These are phyloP conservation scores for Heliocidaris tuberculata DNA, from an alignment of 35 echinoderm and acorn worm genomes.

Conservation along the genomic window DNA sequence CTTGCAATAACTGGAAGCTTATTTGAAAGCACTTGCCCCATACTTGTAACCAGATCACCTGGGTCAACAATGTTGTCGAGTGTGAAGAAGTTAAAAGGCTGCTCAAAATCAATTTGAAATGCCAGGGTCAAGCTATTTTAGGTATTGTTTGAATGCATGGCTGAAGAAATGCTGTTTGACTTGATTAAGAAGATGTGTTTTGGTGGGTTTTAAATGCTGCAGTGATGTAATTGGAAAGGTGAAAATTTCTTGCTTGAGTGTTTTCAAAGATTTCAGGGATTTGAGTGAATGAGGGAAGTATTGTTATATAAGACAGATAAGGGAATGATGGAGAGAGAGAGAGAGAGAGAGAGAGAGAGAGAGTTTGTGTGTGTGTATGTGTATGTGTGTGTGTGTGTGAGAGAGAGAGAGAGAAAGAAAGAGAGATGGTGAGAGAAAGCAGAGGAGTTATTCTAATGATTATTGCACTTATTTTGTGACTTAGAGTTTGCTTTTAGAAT, in stretches of 20 bases:
- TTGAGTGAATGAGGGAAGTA: neutral
- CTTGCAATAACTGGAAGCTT: neutral
- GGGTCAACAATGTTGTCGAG: neutral
- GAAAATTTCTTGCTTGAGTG: neutral
- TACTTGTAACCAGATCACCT: neutral
- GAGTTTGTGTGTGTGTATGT: no score
- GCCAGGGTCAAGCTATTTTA: neutral
- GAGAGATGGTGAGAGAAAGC: no score
- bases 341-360: no score
- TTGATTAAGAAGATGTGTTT: neutral
- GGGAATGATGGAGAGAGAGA: no score
- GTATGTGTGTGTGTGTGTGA: no score
- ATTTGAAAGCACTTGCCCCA: neutral
- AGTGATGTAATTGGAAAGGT: neutral
- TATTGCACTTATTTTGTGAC: no score
- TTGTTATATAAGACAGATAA: neutral
- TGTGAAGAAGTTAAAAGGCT: neutral
- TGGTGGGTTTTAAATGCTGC: neutral
- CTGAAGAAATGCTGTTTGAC: neutral
- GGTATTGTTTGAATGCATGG: neutral
- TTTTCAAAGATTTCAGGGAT: neutral
- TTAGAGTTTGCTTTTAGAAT: no score
- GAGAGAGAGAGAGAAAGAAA: no score
- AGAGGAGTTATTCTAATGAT: no score
- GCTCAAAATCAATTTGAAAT: neutral